These are phyloP conservation scores for Notolabrus celidotus DNA, from an alignment of 2,797 vertebrate species.

Conservation along the genomic window DNA sequence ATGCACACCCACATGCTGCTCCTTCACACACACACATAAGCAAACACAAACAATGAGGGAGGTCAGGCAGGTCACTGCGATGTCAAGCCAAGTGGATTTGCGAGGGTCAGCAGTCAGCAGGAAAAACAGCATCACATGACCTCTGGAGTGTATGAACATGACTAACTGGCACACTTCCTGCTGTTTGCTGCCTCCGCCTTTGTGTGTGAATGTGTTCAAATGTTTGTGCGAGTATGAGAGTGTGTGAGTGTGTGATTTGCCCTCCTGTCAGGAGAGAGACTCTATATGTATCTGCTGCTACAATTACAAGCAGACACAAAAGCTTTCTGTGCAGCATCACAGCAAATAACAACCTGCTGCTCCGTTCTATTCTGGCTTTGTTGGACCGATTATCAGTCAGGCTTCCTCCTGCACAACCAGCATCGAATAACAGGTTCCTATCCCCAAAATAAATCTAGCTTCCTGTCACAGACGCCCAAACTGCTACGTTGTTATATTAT, in stretches of 20 bases:
- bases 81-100: slow-evolving; percentile 74
- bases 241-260: slow-evolving; percentile 8
- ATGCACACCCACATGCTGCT: slow-evolving; percentile 12
- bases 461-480: slow-evolving; percentile 17
- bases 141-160: slow-evolving; percentile 59
- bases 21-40: slow-evolving; percentile 3
- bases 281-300: background rate
- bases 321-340: background rate
- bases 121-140: slow-evolving; percentile 78
- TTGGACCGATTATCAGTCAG: slow-evolving; percentile 12
- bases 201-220: slow-evolving; percentile 15
- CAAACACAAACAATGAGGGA: slow-evolving; percentile 40
- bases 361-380: background rate
- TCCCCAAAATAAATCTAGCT: slow-evolving; percentile 44
- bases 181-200: slow-evolving; percentile 30
- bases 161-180: slow-evolving; percentile 78
- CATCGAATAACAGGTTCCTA: slow-evolving; percentile 26
- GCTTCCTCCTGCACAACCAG: background rate
- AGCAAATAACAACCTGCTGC: slow-evolving; percentile 2
- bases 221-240: slow-evolving; percentile 9
- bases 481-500: background rate
- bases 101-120: slow-evolving; percentile 74
- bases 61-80: slow-evolving; percentile 63
- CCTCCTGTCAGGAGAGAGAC: slow-evolving; percentile 3
- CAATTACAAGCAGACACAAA: slow-evolving; percentile 21